Base-by-base conservation (phyloP, 1,140 invertebrate genomes). In the Papilio aristodemus region DNA sequence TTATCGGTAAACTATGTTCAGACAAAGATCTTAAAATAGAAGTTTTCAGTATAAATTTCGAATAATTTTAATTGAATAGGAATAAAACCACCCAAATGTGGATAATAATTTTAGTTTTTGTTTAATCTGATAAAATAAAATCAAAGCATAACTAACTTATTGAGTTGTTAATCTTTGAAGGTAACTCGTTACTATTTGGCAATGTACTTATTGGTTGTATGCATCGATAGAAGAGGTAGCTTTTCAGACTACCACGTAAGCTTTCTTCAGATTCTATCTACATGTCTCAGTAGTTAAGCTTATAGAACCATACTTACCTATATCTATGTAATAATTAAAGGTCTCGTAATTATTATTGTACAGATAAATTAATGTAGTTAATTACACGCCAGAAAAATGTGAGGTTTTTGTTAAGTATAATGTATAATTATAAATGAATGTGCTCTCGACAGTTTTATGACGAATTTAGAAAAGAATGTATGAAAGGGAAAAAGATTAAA, bases 401-500 rank as follows among this genome's bases (percentile, higher is more conserved):
- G 85, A 86, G 76, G 78, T 85, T 84, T 43, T 87, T 85, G 84
- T 87, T 89, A 90, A 89, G 89, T 87, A 88, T 88, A 85, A 87
- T 89, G 83, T 87, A 86, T 89, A 83, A 89, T 86, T 86, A 85
- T 84, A 79, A 79, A 86, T 91, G 84, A 87, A 90, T 91, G 88
- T 89, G 87, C 89, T 91, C 87, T 87, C 86, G 80, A 89, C 85
- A 90, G 85, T 89, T 87, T 86, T 86, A 87, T 89, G 89, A 91
- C 89, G 89, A 91, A 91, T 91, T 89, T 89, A 91, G 86, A 89
- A 91, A 87, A 86, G 84, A 87, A 85, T 90, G 87, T 90, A 90
- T 83, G 86, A 88, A 89, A 89, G 79, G 81, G 77, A 81, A 89
- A 89, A 88, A 86, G 84, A 89, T 91, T 90, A 90, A 91, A 90